These are phyloP conservation scores for Metellina segmentata DNA, from an alignment of 2,888 invertebrate species.

Conservation along the genomic window DNA sequence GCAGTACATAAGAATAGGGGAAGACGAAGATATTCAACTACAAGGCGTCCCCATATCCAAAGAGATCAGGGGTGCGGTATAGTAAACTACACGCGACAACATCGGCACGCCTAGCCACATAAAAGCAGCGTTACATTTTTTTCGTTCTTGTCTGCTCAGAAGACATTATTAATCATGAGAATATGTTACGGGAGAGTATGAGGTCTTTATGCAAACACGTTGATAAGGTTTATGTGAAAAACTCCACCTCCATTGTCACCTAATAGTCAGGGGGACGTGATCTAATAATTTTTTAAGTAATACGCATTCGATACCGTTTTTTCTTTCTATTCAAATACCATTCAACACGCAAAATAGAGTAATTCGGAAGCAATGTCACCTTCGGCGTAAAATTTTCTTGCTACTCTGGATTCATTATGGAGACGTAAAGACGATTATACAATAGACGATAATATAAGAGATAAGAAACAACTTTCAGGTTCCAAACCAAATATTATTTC, in stretches of 20 bases:
- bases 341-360: slow-evolving; percentile 1
- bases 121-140: slow-evolving; percentile 33
- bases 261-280: slow-evolving; percentile 16
- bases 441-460: no score
- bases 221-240: slow-evolving; percentile 52
- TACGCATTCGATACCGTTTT: slow-evolving; percentile 2
- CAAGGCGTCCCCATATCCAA: not conserved
- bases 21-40: not conserved
- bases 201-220: slow-evolving; percentile 52
- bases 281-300: slow-evolving; percentile 31
- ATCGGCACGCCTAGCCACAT: slow-evolving; percentile 56
- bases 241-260: slow-evolving; percentile 34
- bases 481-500: no score
- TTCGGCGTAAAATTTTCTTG: no score
- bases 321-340: not conserved
- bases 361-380: slow-evolving; percentile 39
- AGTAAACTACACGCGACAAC: slow-evolving; percentile 22
- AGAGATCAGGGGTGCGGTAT: slow-evolving; percentile 7
- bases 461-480: no score
- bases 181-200: not conserved
- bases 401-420: no score
- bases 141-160: not conserved
- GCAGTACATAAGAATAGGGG: not conserved
- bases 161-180: slow-evolving; percentile 18
- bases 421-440: no score